Conservation (phyloP, 2,888 invertebrate genomes). For the Orchestes rusci region DNA sequence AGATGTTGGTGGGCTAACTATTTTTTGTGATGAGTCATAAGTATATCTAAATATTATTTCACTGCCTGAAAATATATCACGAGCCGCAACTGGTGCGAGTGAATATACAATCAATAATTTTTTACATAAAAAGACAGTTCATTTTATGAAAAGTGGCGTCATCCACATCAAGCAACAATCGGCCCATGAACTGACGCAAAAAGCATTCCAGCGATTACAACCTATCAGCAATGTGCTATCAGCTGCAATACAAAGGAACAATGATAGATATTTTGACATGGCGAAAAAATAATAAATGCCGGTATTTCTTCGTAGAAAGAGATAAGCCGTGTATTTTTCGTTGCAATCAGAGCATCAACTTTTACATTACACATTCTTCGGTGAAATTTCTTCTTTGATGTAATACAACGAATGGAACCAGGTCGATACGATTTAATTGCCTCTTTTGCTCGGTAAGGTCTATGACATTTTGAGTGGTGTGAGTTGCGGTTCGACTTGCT, state of each 20-base stretch:
- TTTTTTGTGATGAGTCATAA: too few relatives aligned
- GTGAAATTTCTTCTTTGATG: constrained; percentile 23
- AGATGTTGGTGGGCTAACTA: too few relatives aligned
- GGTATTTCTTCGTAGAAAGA: constrained; percentile 2
- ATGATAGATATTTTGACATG: constrained; percentile 8
- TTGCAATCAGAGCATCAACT: constrained; percentile 23
- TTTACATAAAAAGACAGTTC: too few relatives aligned
- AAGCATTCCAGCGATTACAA: neutral
- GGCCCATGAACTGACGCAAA: too few relatives aligned
- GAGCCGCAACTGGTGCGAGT: neutral
- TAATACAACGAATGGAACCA: constrained; percentile 19
- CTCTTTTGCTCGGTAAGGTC: constrained; percentile 17
- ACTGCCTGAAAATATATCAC: too few relatives aligned
- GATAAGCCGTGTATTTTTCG: constrained; percentile 17
- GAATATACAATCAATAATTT: too few relatives aligned
- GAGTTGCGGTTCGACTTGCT: too few relatives aligned
- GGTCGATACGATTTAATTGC: constrained; percentile 22
- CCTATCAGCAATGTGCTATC: constrained; percentile 2
- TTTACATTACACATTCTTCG: constrained; percentile 22
- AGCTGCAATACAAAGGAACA: constrained; percentile 3
- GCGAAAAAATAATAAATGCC: constrained; percentile 11
- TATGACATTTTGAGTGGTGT: constrained; percentile 14
- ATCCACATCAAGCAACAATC: too few relatives aligned
- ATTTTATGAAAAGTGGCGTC: too few relatives aligned
- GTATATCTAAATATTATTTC: too few relatives aligned